A percentile compares a stretch with the other conserved stretches of the same genome.
Evolutionary conservation across 2,797 vertebrate genomes (phyloP).

Genomic region (Anas acuta): DNA sequence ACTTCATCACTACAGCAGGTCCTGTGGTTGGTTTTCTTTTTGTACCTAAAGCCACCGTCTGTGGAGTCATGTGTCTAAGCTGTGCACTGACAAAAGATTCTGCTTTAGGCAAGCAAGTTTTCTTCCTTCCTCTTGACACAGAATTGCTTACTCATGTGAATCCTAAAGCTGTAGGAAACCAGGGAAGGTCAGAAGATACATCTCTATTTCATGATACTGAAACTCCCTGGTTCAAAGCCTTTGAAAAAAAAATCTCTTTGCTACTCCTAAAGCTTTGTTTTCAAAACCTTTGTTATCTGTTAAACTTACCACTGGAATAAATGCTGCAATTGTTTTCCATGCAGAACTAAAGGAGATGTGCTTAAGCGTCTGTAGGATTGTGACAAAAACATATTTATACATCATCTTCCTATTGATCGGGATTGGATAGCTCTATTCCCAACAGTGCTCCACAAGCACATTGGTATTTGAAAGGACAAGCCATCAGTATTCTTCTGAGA

Average conservation of each 20-base stretch:
- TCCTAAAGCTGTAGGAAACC: not conserved
- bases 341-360: not conserved
- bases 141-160: constrained; percentile 1
- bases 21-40: not conserved
- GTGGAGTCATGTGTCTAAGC: not conserved
- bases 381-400: not conserved
- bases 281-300: not conserved
- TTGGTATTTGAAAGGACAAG: not conserved
- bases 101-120: constrained; percentile 29
- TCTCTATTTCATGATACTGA: not conserved
- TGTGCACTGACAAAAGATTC: not conserved
- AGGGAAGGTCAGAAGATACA: not conserved
- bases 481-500: not conserved
- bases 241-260: not conserved
- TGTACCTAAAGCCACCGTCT: not conserved
- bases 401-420: not conserved
- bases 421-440: not conserved
- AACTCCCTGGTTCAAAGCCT: not conserved
- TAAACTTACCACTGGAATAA: not conserved
- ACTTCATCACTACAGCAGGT: not conserved
- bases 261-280: not conserved
- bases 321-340: not conserved
- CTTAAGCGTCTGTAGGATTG: not conserved
- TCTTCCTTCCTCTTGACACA: not conserved
- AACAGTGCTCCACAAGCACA: not conserved